These are phyloP conservation scores for Coranthus polyacanthus DNA, from an alignment of 2,797 vertebrate genomes.

Conservation along the genomic window DNA sequence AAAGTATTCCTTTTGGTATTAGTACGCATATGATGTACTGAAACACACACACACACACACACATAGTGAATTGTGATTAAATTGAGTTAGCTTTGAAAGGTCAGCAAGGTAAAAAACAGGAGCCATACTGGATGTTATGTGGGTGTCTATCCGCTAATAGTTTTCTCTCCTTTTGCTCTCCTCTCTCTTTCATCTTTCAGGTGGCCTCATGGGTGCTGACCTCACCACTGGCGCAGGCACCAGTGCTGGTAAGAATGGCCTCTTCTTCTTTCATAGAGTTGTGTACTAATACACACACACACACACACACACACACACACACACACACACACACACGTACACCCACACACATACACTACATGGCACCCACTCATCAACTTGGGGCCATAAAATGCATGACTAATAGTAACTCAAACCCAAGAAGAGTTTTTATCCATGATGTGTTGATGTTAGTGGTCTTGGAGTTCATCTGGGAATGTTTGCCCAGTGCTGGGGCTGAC, in stretches of 20 bases:
- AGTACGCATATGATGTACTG: constrained; percentile 28
- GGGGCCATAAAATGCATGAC: constrained; percentile 79
- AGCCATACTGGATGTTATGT: constrained; percentile 61
- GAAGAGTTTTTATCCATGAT: constrained; percentile 75
- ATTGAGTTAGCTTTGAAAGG: constrained; percentile 48
- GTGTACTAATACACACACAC: constrained; percentile 56
- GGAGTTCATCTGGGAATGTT: constrained; percentile 78
- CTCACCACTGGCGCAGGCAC: constrained; percentile 98
- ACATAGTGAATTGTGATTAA: constrained; percentile 54
- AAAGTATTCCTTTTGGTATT: constrained; percentile 45
- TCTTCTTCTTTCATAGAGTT: constrained; percentile 69
- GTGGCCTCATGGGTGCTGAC: constrained; percentile 99
- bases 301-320: too few relatives aligned
- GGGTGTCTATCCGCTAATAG: constrained; percentile 76
- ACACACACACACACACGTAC: constrained; percentile 31
- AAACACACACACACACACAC: constrained; percentile 23
- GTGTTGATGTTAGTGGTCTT: constrained; percentile 78
- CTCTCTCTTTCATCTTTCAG: constrained; percentile 84
- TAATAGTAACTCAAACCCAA: constrained; percentile 78
- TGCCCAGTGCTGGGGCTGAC: constrained; percentile 68
- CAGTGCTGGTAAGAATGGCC: constrained; percentile 96
- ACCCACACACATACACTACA: constrained; percentile 47
- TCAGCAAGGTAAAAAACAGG: constrained; percentile 51
- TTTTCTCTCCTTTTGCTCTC: constrained; percentile 64
- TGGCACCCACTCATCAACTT: constrained; percentile 74